These are phyloP conservation scores for Drosophila imparisetae DNA, from an alignment of 2,888 invertebrate genomes.

Conservation along the genomic window DNA sequence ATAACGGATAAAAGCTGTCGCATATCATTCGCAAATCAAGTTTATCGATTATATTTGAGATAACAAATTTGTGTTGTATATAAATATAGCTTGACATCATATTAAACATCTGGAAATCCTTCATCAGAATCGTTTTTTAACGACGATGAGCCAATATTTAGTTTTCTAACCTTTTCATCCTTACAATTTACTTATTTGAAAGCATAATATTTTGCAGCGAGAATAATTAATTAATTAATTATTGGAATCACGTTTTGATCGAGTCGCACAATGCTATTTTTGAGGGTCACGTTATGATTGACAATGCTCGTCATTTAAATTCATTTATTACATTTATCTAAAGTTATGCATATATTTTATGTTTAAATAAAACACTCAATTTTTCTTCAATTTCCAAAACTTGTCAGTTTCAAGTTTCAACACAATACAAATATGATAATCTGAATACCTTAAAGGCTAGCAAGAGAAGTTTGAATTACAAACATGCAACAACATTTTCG, in stretches of 20 bases:
- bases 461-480: neutral
- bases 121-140: neutral
- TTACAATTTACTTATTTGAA: neutral
- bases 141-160: neutral
- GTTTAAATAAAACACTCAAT: neutral
- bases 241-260: neutral
- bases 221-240: neutral
- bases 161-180: neutral
- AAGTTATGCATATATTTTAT: neutral
- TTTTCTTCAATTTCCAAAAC: neutral
- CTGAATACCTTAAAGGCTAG: conserved; percentile 12
- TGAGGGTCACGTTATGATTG: conserved; percentile 1
- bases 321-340: neutral
- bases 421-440: conserved; percentile 1
- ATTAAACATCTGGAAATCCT: neutral
- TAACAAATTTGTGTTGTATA: too few species aligned
- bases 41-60: neutral
- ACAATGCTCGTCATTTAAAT: neutral
- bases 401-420: conserved; percentile 26
- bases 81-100: neutral
- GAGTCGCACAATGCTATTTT: neutral
- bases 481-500: neutral
- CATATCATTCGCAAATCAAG: neutral
- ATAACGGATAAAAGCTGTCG: too few species aligned
- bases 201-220: neutral